Conservation (phyloP, 2,888 invertebrate genomes). For the Cephus runcator region DNA sequence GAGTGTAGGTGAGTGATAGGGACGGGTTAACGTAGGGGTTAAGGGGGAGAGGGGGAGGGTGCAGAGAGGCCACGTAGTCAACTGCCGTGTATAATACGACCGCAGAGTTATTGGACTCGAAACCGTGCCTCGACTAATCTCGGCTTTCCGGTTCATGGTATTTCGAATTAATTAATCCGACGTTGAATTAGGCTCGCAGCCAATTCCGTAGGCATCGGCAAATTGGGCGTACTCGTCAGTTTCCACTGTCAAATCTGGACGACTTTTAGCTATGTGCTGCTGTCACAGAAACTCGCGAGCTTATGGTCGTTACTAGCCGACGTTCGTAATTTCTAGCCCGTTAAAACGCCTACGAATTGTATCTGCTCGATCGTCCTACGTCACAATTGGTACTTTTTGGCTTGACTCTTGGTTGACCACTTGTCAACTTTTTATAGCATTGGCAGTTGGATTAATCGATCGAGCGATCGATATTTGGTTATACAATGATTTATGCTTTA, state of each 20-base stretch:
- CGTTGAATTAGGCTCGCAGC: conserved; percentile 49
- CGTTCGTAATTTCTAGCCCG: background rate
- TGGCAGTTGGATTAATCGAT: background rate
- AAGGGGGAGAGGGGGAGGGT: background rate
- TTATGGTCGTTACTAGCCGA: background rate
- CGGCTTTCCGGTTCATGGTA: conserved; percentile 47
- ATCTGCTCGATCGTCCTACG: background rate
- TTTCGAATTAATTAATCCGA: conserved; percentile 57
- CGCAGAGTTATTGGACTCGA: conserved; percentile 14
- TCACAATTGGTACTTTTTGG: background rate
- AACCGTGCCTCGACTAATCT: conserved; percentile 40
- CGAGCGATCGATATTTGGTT: background rate
- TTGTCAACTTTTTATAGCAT: background rate
- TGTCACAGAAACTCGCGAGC: background rate
- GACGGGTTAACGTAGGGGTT: background rate
- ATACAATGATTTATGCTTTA: background rate
- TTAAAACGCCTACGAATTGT: background rate
- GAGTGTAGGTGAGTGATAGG: background rate
- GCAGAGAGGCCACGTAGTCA: background rate
- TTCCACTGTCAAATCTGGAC: conserved; percentile 16
- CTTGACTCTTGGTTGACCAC: too few relatives aligned
- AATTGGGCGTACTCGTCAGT: background rate
- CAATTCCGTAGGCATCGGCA: conserved; percentile 40
- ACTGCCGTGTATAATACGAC: background rate
- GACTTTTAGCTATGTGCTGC: conserved; percentile 15